phyloP scores from a whole-genome alignment of 2,888 invertebrate species.

The Nematopogon swammerdamellus region DNA sequence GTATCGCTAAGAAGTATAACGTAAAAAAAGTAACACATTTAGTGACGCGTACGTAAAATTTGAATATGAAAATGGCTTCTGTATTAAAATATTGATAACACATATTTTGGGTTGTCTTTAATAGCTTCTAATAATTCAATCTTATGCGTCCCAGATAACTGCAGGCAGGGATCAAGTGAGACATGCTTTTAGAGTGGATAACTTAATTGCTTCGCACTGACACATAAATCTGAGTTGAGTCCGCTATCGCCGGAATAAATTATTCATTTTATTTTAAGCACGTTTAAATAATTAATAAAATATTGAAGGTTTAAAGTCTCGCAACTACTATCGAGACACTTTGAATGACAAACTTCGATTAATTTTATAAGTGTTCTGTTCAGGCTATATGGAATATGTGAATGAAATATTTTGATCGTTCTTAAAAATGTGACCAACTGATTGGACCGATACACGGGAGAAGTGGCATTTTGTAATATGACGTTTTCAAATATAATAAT shows the following conservation, averaged over 20 bases:
- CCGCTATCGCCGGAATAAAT: background rate
- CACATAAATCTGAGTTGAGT: slow-evolving; percentile 22
- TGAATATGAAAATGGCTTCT: slow-evolving; percentile 47
- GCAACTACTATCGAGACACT: too few species aligned
- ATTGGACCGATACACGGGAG: too few species aligned
- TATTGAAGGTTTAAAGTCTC: too few species aligned
- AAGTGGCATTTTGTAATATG: too few species aligned
- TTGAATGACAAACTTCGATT: too few species aligned
- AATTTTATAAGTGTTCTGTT: too few species aligned
- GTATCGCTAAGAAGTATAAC: background rate
- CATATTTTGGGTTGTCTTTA: slow-evolving; percentile 42
- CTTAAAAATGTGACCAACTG: too few species aligned
- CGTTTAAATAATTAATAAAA: background rate
- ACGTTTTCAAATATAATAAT: too few species aligned
- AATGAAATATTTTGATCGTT: too few species aligned
- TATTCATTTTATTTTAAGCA: background rate
- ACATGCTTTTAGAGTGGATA: slow-evolving; percentile 32
- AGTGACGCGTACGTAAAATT: slow-evolving; percentile 49
- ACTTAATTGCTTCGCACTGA: slow-evolving; percentile 26
- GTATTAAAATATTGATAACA: slow-evolving; percentile 53
- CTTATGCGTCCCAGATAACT: slow-evolving; percentile 35
- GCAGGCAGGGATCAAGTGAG: slow-evolving; percentile 20
- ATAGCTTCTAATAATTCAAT: slow-evolving; percentile 49
- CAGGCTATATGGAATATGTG: too few species aligned
- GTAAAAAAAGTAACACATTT: slow-evolving; percentile 28